Base-by-base conservation (phyloP, 2,113 vertebrate species). In the Podiceps cristatus region DNA sequence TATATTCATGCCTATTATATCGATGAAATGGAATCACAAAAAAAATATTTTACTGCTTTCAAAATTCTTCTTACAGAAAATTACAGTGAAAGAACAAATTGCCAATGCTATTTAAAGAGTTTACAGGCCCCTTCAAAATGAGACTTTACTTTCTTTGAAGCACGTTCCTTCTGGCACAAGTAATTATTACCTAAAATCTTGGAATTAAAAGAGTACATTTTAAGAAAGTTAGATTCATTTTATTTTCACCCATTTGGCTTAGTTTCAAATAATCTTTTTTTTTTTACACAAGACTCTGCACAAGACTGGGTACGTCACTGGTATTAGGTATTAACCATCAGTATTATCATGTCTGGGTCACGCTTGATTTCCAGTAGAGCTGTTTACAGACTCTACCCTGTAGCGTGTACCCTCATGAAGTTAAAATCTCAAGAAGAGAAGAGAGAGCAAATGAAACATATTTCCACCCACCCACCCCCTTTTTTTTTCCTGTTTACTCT, bases 161-260 rank as follows among this genome's bases (percentile, higher is more conserved):
- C 59, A 88, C 62, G 69, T 95, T 94, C 64, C 53, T 94, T 91
- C 80, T 86, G 76, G 91, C 91, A 90, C 27, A 66, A 93, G 47
- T 66, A 94, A 90, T 88, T 88, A 90, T 74, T 95, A 91, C 50
- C 59, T 87, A 93, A 86, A 92, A 85, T 44, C 42, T 72, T 89
- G 45, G 53, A 86, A 63, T 75, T 92, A 73, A 95, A 47, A 93
- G 40, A 88, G 24, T 56, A 12, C 19, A 59, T 82, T 90, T 90
- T 67, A 56, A 59, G 45, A 83, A 74, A 29, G 33, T 35, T 60
- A 69, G 18, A 33, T 45, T 84, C 4, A 0, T 49, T 25, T 50
- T 56, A 42, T 53, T 68, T 66, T 11, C 40, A 83, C n/a, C 18
- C 12, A 23, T 78, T 80, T 91, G 27, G 18, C 28, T 74, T 74